Evolutionary conservation across 2,888 invertebrate genomes (phyloP).

Genomic region (Salpingus planirostris): DNA sequence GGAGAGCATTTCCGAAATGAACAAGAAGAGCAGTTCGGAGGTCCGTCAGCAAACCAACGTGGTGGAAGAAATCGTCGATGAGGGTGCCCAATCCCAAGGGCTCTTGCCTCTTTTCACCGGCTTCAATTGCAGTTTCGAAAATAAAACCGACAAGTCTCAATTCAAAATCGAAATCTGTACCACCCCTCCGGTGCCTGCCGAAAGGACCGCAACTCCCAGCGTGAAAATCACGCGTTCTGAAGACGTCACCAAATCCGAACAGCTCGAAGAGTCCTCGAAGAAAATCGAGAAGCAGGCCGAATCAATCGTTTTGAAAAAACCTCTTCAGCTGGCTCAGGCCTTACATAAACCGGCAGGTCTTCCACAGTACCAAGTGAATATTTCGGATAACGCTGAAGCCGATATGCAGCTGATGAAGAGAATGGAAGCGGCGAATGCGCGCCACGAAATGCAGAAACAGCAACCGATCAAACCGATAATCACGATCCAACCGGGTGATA

Average conservation of each 20-base stretch:
- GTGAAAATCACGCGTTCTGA: slow-evolving; percentile 14
- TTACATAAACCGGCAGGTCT: slow-evolving; percentile 55
- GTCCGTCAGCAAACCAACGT: slow-evolving; percentile 17
- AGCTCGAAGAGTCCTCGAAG: slow-evolving; percentile 5
- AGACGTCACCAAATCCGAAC: slow-evolving; percentile 14
- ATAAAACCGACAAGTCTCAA: slow-evolving; percentile 29
- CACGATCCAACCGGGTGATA: slow-evolving; percentile 28
- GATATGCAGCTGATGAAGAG: slow-evolving; percentile 26
- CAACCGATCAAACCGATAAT: slow-evolving; percentile 25
- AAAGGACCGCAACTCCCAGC: slow-evolving; percentile 17
- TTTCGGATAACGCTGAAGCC: slow-evolving; percentile 34
- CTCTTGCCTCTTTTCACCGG: slow-evolving; percentile 29
- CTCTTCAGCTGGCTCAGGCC: slow-evolving; percentile 22
- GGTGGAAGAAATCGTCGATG: slow-evolving; percentile 11
- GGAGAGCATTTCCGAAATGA: no score
- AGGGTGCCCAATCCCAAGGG: slow-evolving; percentile 7
- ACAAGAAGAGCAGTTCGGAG: slow-evolving; percentile 4
- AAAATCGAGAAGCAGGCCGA: slow-evolving; percentile 27
- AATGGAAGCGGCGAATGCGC: slow-evolving; percentile 22
- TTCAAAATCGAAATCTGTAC: slow-evolving; percentile 29
- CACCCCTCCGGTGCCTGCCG: slow-evolving; percentile 24
- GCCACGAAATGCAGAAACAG: slow-evolving; percentile 19
- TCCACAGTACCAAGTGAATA: slow-evolving; percentile 57
- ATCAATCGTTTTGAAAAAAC: slow-evolving; percentile 28
- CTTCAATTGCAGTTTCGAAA: slow-evolving; percentile 30